Base-by-base conservation (phyloP, 2,888 invertebrate genomes). In the Diaprepes abbreviatus region DNA sequence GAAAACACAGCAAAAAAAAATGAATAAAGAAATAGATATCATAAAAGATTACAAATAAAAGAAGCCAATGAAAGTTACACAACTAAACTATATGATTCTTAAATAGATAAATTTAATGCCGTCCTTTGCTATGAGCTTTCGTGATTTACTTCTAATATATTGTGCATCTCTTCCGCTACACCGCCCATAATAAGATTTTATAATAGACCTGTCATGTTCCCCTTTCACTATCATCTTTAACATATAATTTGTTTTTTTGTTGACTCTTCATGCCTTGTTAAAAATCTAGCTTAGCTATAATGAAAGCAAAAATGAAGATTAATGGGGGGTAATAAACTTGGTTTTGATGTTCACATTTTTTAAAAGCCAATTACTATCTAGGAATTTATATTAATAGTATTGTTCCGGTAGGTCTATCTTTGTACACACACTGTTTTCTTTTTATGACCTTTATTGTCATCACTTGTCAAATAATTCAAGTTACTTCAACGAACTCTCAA, bases 151-250 rank as follows among this genome's bases (percentile, higher is more conserved):
- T 28, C 12, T 50, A 50, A 50, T 28, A 28, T 5, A 50, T 14
- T 50, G 21, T 45, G 6, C 12, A 48, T 50, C 7, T 24, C 21
- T 55, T 55, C 38, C 24, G 24, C 24, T 21, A 50, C 14, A 19
- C 19, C 14, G 35, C n/a, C n/a, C 12, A 10, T 54, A 17, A 54
- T 38, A 19, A 19, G 21, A 14, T 38, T 21, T 17, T 36, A 54
- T 55, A 38, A 38, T 38, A 9, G 24, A 24, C 12, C 21, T 36
- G 54, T 6, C 54, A 35, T 35, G 54, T 36, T 35, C 24, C 7
- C 55, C 55, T 55, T 55, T 55, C 55, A 55, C 55, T 55, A 38
- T 50, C 16, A 50, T 19, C 48, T 48, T 12, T 48, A 50, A 50
- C 28, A 14, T 28, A 14, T 50, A 50, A 28, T 45, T 45, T 24